Evolutionary conservation across 2,113 vertebrate species (phyloP).

Genomic region (Dolichallabes microphthalmus): DNA sequence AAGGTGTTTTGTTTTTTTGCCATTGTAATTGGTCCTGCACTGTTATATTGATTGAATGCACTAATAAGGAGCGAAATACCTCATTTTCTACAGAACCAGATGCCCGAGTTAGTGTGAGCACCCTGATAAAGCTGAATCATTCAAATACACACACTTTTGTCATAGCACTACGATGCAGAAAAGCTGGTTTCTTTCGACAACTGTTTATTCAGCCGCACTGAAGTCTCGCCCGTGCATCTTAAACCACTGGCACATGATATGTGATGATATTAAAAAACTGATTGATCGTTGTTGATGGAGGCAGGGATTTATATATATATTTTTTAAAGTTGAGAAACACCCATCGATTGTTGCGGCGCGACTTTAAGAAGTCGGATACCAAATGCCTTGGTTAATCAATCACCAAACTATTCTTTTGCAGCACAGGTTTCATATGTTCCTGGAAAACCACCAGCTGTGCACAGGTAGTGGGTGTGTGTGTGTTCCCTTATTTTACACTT

Average conservation of each 20-base stretch:
- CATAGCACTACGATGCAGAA: constrained; percentile 5
- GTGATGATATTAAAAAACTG: not conserved
- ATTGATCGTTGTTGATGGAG: not conserved
- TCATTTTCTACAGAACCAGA: constrained; percentile 71
- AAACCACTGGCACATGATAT: not conserved
- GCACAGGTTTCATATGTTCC: not conserved
- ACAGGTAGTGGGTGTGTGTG: not conserved
- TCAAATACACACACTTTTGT: not conserved
- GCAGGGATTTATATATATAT: not conserved
- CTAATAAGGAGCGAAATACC: constrained; percentile 71
- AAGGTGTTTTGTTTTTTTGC: constrained; percentile 37
- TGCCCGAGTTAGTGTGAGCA: constrained; percentile 7
- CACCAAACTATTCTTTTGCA: not conserved
- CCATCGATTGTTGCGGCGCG: not conserved
- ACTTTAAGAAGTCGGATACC: not conserved
- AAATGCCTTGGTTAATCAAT: not conserved
- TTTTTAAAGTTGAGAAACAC: not conserved
- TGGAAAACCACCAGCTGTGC: not conserved
- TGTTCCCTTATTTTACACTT: not conserved
- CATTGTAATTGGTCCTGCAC: constrained; percentile 71
- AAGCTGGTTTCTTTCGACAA: not conserved
- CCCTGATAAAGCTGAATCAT: not conserved
- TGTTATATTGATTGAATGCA: constrained; percentile 72
- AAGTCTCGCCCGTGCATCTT: not conserved
- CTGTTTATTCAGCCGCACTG: not conserved